Conservation (phyloP, 2,888 invertebrate species). For the Agelastica alni region DNA sequence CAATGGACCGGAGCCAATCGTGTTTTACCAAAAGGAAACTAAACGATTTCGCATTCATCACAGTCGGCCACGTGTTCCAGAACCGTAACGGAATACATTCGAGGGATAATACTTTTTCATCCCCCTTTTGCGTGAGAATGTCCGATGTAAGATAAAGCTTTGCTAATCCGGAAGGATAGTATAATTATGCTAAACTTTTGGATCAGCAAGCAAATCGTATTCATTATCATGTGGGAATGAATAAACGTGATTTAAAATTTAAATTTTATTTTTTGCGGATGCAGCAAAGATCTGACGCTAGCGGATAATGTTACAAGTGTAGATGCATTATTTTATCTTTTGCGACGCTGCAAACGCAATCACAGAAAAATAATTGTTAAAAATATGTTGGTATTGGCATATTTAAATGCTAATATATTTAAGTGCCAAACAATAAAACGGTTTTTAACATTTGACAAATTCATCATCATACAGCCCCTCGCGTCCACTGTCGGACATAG, state of each 20-base stretch:
- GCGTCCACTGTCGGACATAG: too few species aligned
- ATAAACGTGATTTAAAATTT: neutral
- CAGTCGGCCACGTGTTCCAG: slow-evolving; percentile 12
- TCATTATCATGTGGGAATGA: neutral
- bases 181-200: slow-evolving; percentile 9
- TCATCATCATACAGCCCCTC: too few species aligned
- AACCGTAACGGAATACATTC: slow-evolving; percentile 18
- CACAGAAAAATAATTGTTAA: too few species aligned
- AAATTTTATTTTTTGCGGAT: neutral
- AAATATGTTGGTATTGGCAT: too few species aligned
- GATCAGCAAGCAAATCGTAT: neutral
- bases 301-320: too few species aligned
- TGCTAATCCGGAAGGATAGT: slow-evolving; percentile 4
- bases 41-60: slow-evolving; percentile 1
- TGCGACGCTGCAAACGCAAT: too few species aligned
- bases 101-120: slow-evolving; percentile 6
- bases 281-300: neutral
- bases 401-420: too few species aligned
- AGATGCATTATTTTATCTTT: too few species aligned
- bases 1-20: slow-evolving; percentile 8
- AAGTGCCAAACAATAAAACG: too few species aligned
- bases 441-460: too few species aligned
- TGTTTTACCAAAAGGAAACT: slow-evolving; percentile 11
- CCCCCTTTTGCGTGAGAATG: slow-evolving; percentile 10
- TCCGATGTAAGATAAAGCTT: slow-evolving; percentile 11